Evolutionary conservation across 1,140 invertebrate species (phyloP), one percentile per base, ranked within the genome.

Genomic region (Pollicipes pollicipes): DNA sequence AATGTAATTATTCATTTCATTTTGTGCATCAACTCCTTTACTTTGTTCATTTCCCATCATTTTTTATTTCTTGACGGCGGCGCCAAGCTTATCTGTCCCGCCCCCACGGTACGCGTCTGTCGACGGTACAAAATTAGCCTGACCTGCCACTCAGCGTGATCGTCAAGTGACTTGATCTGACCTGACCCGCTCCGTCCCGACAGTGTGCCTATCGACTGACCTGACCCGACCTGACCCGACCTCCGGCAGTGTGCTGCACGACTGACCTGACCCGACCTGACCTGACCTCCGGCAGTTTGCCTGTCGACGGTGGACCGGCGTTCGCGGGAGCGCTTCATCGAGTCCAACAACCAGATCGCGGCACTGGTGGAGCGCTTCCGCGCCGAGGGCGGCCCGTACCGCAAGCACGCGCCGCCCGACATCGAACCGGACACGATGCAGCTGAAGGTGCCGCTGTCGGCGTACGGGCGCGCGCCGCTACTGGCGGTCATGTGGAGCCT

Each of bases 311-410:
- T 96, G 24, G 93, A 96, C 80, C 83, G 91, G 45, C 82, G 91
- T 70, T 91, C 89, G 2, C 83, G 91, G 30, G 92, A 95, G 79
- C 82, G 91, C 24, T 95, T 95, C 78, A 82, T 95, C 17, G 92
- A 95, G 78, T 95, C 92, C 0, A 94, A 91, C 77, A 90, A 93
- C 72, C 92, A 95, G 79, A 95, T 95, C 75, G 88, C 90, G 10
- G 88, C 90, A 0, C 78, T 96, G 0, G 92, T 95, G 0, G 91
- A 95, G 70, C 91, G 93, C 77, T 96, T 95, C 76, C 93, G 91
- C 77, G 78, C 88, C 26, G 91, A 95, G 79, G 89, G 88, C 37
- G 80, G 82, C 45, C 81, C 85, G 70, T 86, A 87, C 76, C 76
- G 88, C 74, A 85, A 89, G 78, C 83, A 83, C 78, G 83, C 75